Base-by-base conservation (phyloP, 2,888 invertebrate species). In the Sinelater perroti region DNA sequence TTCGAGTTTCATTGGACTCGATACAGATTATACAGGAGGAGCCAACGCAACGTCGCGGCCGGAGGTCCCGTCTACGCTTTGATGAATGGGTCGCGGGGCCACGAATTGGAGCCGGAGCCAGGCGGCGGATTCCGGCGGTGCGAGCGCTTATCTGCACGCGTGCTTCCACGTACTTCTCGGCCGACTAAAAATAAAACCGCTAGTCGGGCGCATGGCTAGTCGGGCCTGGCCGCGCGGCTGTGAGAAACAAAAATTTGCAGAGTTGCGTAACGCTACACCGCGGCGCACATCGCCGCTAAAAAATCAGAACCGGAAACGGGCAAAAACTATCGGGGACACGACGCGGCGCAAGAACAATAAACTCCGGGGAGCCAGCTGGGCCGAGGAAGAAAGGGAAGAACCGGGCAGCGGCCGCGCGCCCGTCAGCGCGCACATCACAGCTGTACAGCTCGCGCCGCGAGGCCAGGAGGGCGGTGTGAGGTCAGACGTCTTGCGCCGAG, bases 401-500 rank as follows among this genome's bases (percentile, higher is more conserved):
- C 60, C 61, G 49, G 38, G 51, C 38, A 38, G 52, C 44, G 56
- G 18, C 31, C 30, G 47, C 35, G 36, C 36, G 50, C 50, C 47
- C 47, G 33, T 49, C 55, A 30, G 28, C 28, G 42, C 40, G 31
- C 36, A 54, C 21, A 40, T 35, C 40, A 40, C 52, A 56, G 55
- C 46, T 56, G 56, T 56, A 52, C 42, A 60, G 56, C 52, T 42
- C 60, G 35, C 51, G 56, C 55, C 44, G 60, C 52, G 57, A 57
- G 54, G 57, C 50, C 56, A 56, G 54, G 61, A 57, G 61, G 57
- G 54, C 61, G 57, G 57, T 66, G 70, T 73, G 75, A 75, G 75
- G 75, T 76, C 75, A 76, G 76, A 75, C 75, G 74, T 75, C 75
- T 75, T 75, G 74, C 71, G 78, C 79, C 75, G 76, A 79, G 80